These are phyloP conservation scores for Brachystomella parvula DNA, from an alignment of 1,140 invertebrate genomes.

Conservation along the genomic window DNA sequence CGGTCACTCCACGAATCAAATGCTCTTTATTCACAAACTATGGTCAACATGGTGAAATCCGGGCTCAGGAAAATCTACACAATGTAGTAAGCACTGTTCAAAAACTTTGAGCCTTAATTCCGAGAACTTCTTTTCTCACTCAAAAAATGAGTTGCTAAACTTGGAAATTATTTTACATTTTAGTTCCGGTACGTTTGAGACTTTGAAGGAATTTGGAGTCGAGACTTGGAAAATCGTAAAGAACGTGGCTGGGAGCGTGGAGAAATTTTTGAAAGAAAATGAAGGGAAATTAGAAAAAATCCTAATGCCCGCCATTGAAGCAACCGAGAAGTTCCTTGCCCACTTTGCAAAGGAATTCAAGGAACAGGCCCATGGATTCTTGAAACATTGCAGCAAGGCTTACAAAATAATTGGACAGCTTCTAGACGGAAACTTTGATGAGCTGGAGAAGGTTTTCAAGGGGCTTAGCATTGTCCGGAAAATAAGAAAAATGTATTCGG, in stretches of 20 bases:
- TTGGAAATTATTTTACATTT: background rate
- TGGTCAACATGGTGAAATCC: slow-evolving; percentile 14
- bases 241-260: background rate
- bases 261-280: slow-evolving; percentile 15
- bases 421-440: slow-evolving; percentile 30
- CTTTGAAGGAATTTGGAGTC: background rate
- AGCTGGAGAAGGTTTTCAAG: slow-evolving; percentile 27
- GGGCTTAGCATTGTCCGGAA: slow-evolving; percentile 27
- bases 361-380: background rate
- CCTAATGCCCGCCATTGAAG: slow-evolving; percentile 31
- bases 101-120: background rate
- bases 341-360: slow-evolving; percentile 26
- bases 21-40: slow-evolving; percentile 38
- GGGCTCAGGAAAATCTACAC: background rate
- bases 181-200: background rate
- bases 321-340: slow-evolving; percentile 32
- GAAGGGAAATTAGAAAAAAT: slow-evolving; percentile 35
- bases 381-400: slow-evolving; percentile 17
- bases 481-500: slow-evolving; percentile 30
- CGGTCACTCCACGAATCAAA: slow-evolving; percentile 24
- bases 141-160: background rate
- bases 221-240: background rate
- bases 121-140: background rate
- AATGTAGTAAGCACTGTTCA: background rate
- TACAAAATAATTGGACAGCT: slow-evolving; percentile 22